phyloP scores from a whole-genome alignment of 2,888 invertebrate genomes.

The Amphipyra berbera region DNA sequence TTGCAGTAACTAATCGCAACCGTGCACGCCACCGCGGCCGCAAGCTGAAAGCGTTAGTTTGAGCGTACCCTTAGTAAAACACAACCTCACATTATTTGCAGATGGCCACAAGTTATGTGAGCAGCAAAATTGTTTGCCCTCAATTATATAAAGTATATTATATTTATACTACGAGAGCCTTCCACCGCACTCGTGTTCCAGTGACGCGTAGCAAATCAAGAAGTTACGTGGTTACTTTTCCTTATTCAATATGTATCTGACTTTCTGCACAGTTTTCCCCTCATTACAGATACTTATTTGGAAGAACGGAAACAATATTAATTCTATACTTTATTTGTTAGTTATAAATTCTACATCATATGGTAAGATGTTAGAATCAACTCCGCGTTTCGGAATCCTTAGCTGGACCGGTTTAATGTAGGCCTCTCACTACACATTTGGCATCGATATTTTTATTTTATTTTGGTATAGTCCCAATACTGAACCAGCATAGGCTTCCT shows the following conservation, averaged over 20 bases:
- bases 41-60: too few species aligned
- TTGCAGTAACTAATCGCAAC: too few species aligned
- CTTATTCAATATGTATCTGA: constrained; percentile 31
- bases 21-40: too few species aligned
- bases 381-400: too few species aligned
- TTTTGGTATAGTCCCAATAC: too few species aligned
- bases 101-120: constrained; percentile 19
- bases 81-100: constrained; percentile 39
- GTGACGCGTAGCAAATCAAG: constrained; percentile 43
- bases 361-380: too few species aligned
- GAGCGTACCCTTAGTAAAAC: too few species aligned
- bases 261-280: constrained; percentile 14
- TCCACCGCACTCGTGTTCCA: constrained; percentile 26
- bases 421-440: too few species aligned
- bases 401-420: too few species aligned
- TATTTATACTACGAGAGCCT: constrained; percentile 34
- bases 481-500: too few species aligned
- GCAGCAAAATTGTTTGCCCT: constrained; percentile 23
- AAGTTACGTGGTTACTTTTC: constrained; percentile 45
- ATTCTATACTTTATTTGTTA: not conserved
- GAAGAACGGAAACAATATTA: constrained; percentile 4
- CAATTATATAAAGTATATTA: constrained; percentile 18
- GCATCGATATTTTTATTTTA: too few species aligned
- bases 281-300: constrained; percentile 19
- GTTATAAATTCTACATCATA: too few species aligned